A percentile compares a stretch with the other conserved stretches of the same genome.
Conservation (phyloP, 2,797 vertebrate genomes). For the Falco rusticolus region DNA sequence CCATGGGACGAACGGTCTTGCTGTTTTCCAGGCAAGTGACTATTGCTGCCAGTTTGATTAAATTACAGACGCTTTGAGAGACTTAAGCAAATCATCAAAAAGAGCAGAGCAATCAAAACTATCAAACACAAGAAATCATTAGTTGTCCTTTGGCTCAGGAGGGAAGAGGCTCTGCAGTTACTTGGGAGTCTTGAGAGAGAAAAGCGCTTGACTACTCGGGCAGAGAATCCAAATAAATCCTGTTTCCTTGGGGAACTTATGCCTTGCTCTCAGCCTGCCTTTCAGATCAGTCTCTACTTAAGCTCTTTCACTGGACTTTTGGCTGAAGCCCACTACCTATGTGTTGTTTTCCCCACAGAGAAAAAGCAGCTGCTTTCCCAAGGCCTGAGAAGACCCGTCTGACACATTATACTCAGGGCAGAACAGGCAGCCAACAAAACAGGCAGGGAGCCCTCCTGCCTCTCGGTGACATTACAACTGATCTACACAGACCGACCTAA, state of each 20-base stretch:
- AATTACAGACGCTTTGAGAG: conserved; percentile 3
- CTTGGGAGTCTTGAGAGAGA: background rate
- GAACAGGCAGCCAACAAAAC: conserved; percentile 39
- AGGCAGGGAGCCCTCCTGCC: conserved; percentile 31
- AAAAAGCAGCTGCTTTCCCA: conserved; percentile 64
- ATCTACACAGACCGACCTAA: conserved; percentile 87
- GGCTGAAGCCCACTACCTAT: conserved; percentile 76
- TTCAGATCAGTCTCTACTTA: background rate
- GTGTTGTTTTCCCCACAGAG: conserved; percentile 73
- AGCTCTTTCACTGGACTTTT: background rate
- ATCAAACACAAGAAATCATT: background rate
- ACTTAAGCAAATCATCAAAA: conserved; percentile 22
- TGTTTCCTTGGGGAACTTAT: background rate
- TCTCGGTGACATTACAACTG: conserved; percentile 76
- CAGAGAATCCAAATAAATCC: conserved; percentile 17
- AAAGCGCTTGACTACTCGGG: accelerated
- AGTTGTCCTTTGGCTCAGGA: background rate
- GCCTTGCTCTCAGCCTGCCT: background rate
- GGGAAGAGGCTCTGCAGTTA: background rate
- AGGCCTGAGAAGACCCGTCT: background rate
- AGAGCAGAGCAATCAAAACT: conserved; percentile 8
- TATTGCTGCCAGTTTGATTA: background rate
- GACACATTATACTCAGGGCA: background rate
- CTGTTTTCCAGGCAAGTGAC: background rate
- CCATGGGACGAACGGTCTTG: accelerated